These are phyloP conservation scores for Pyralis farinalis DNA, from an alignment of 2,888 invertebrate species.

Conservation along the genomic window DNA sequence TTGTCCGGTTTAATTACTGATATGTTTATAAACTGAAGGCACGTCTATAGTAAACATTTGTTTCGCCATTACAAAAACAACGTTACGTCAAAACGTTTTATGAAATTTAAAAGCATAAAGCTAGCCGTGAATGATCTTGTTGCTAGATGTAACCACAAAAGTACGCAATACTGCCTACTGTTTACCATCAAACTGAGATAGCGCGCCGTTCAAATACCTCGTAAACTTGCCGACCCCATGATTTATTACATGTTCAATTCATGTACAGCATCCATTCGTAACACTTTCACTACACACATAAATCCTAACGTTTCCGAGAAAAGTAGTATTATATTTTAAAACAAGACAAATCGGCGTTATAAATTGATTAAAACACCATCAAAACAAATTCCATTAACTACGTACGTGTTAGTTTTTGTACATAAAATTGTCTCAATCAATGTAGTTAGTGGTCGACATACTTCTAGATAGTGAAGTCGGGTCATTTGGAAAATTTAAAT, in stretches of 20 bases:
- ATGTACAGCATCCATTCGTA: constrained; percentile 26
- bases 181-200: constrained; percentile 29
- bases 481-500: constrained; percentile 8
- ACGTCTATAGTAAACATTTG: too few relatives aligned
- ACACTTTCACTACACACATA: constrained; percentile 29
- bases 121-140: neutral
- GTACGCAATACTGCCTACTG: constrained; percentile 18
- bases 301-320: constrained; percentile 6
- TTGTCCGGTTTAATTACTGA: too few relatives aligned
- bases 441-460: constrained; percentile 8
- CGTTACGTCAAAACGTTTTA: too few relatives aligned
- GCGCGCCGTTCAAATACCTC: constrained; percentile 18
- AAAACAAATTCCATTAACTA: neutral
- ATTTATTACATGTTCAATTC: constrained; percentile 36
- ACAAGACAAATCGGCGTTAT: neutral
- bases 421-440: constrained; percentile 8
- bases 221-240: constrained; percentile 27
- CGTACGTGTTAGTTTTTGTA: neutral
- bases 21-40: too few relatives aligned
- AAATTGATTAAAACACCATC: constrained; percentile 1
- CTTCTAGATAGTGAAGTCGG: constrained; percentile 10
- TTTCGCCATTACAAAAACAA: too few relatives aligned
- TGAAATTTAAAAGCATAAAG: neutral
- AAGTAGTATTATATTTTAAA: constrained; percentile 3
- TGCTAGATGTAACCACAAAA: constrained; percentile 1